Base-by-base conservation (phyloP, 2,113 vertebrate genomes). In the Macaca nemestrina region DNA sequence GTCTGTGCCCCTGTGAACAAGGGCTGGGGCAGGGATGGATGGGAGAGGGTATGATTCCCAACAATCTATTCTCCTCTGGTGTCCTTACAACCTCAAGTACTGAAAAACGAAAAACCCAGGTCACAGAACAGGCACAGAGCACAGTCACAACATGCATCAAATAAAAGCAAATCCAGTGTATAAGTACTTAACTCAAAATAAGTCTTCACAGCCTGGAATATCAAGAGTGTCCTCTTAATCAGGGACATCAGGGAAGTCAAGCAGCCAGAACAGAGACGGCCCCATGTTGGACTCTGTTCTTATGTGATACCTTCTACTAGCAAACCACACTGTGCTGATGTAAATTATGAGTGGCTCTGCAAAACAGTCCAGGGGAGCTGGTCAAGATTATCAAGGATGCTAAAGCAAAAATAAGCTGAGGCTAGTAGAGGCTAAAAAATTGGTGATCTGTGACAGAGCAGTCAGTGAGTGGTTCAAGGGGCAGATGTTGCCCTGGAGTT, bases 181-280 rank as follows among this genome's bases (percentile, higher is more conserved):
- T 48, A 95, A 70, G 68, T 35, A 87, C 61, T 90, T 92, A 94
- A 97, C 55, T 95, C 57, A 91, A 79, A 87, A 96, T 82, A 61
- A 22, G 82, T 59, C 93, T 90, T 83, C 55, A 59, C 35, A 84
- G 57, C 16, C 80, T 55, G 57, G 50, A 84, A 84, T 57, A 80
- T 35, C 61, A 80, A 94, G 22, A 90, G 55, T 1, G 13, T 81
- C 89, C 12, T 73, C 43, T 75, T 88, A 72, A 87, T 79, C 8
- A 25, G 50, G 59, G 61, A 10, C 57, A 61, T 78, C 43, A 23
- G 50, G 59, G 67, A 88, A 76, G 40, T 75, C 57, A 57, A 85
- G 23, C 22, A 25, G 38, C 82, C 70, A 6, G 50, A 27, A 92
- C 35, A 88, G 72, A 86, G 57, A 80, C 2, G n/a, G 48, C 16